Conservation (phyloP, 2,888 invertebrate genomes). For the Troides oblongomaculatus region DNA sequence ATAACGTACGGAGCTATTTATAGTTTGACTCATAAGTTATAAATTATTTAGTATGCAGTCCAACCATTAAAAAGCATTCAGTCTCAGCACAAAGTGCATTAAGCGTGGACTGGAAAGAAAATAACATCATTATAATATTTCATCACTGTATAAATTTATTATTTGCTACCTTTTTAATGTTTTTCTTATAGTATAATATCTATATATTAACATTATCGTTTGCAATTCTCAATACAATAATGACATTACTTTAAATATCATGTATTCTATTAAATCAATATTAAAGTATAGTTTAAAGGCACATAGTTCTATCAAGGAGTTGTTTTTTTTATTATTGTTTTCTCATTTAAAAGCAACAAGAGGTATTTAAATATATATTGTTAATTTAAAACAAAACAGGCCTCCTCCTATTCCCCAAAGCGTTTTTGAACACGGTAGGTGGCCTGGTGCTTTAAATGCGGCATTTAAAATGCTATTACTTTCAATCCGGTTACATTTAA, state of each 20-base stretch:
- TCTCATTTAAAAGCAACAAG: conserved; percentile 16
- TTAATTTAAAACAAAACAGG: conserved; percentile 22
- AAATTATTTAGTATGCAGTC: conserved; percentile 55
- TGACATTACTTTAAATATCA: neutral
- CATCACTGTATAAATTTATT: neutral
- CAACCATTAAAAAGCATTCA: conserved; percentile 72
- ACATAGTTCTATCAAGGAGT: neutral
- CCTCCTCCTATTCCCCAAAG: conserved; percentile 9
- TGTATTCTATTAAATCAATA: neutral
- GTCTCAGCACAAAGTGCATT: conserved; percentile 52
- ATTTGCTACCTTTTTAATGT: neutral
- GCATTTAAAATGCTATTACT: conserved; percentile 31
- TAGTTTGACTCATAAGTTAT: conserved; percentile 44
- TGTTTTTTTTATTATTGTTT: conserved; percentile 15
- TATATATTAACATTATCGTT: neutral
- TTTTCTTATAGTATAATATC: neutral
- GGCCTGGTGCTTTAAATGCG: conserved; percentile 28
- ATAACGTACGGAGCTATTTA: conserved; percentile 41
- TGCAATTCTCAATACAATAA: too few species aligned
- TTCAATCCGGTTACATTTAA: conserved; percentile 43
- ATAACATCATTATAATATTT: conserved; percentile 7
- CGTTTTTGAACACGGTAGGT: conserved; percentile 28
- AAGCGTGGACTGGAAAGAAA: conserved; percentile 36
- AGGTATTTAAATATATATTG: conserved; percentile 23
- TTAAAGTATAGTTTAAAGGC: neutral